phyloP scores from a whole-genome alignment of 2,797 vertebrate genomes.

The Macroramphosus scolopax region DNA sequence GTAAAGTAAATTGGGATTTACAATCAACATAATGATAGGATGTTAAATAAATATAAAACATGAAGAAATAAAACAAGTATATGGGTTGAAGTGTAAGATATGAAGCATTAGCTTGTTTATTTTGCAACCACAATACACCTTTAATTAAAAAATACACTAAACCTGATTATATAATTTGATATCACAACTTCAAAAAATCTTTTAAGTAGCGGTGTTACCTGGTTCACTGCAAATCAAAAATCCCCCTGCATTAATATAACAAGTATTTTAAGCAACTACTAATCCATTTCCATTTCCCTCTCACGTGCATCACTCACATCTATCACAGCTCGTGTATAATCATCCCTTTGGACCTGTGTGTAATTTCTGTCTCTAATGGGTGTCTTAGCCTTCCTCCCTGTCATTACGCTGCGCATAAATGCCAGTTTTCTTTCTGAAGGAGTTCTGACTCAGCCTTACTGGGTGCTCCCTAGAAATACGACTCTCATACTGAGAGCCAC shows the following conservation, averaged over 20 bases:
- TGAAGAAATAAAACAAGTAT: too few relatives aligned
- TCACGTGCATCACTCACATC: constrained; percentile 45
- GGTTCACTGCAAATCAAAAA: constrained; percentile 22
- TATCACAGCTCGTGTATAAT: constrained; percentile 60
- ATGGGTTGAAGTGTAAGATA: too few relatives aligned
- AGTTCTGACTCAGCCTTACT: constrained; percentile 67
- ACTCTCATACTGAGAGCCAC: constrained; percentile 68
- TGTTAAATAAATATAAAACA: too few relatives aligned
- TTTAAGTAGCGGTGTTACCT: constrained; percentile 9
- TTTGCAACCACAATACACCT: too few relatives aligned
- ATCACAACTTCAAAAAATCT: neutral
- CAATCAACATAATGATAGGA: too few relatives aligned
- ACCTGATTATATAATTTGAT: too few relatives aligned
- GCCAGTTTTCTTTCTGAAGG: constrained; percentile 62
- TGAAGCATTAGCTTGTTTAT: too few relatives aligned
- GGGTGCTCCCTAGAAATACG: constrained; percentile 72
- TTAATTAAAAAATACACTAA: too few relatives aligned
- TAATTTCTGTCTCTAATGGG: constrained; percentile 69
- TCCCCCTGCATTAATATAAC: constrained; percentile 31
- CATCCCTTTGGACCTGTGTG: constrained; percentile 56
- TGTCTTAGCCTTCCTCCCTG: constrained; percentile 62
- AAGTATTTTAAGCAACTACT: constrained; percentile 55
- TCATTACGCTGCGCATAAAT: constrained; percentile 74
- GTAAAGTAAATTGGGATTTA: too few relatives aligned
- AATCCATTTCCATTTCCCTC: constrained; percentile 43